These are phyloP conservation scores for Sicus ferrugineus DNA, from an alignment of 2,888 invertebrate genomes.

Conservation along the genomic window DNA sequence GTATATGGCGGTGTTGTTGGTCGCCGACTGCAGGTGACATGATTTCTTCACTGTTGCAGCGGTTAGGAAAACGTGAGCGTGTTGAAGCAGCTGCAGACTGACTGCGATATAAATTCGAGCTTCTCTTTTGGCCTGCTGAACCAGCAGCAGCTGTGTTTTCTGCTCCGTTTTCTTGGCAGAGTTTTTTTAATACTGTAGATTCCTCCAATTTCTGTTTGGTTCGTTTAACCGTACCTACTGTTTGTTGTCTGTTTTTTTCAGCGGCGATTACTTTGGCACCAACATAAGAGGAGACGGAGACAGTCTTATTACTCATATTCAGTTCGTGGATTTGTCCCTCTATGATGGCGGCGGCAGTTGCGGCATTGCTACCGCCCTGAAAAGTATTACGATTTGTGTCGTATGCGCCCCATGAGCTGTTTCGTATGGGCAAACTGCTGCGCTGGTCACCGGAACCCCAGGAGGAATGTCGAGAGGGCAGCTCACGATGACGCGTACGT, in stretches of 20 bases:
- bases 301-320: slow-evolving; percentile 54
- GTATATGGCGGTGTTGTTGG: slow-evolving; percentile 1
- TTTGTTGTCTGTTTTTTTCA: slow-evolving; percentile 39
- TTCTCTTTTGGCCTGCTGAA: slow-evolving; percentile 44
- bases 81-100: slow-evolving; percentile 57
- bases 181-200: slow-evolving; percentile 55
- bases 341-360: slow-evolving; percentile 56
- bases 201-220: slow-evolving; percentile 76
- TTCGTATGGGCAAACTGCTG: slow-evolving; percentile 71
- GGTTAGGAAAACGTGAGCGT: slow-evolving; percentile 57
- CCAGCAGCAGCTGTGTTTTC: slow-evolving; percentile 39
- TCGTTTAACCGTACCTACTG: slow-evolving; percentile 73
- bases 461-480: slow-evolving; percentile 78
- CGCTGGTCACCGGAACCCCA: slow-evolving; percentile 80
- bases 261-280: neutral
- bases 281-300: slow-evolving; percentile 13
- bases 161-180: slow-evolving; percentile 55
- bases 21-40: slow-evolving; percentile 36
- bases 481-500: slow-evolving; percentile 67
- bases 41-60: slow-evolving; percentile 64
- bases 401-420: slow-evolving; percentile 78
- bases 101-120: slow-evolving; percentile 56
- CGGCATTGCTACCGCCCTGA: slow-evolving; percentile 42
- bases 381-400: slow-evolving; percentile 66
- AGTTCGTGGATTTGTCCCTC: slow-evolving; percentile 62